A percentile compares a stretch with the other conserved stretches of the same genome.
Conservation (phyloP, 2,888 invertebrate species). For the Tetropium fuscum region DNA sequence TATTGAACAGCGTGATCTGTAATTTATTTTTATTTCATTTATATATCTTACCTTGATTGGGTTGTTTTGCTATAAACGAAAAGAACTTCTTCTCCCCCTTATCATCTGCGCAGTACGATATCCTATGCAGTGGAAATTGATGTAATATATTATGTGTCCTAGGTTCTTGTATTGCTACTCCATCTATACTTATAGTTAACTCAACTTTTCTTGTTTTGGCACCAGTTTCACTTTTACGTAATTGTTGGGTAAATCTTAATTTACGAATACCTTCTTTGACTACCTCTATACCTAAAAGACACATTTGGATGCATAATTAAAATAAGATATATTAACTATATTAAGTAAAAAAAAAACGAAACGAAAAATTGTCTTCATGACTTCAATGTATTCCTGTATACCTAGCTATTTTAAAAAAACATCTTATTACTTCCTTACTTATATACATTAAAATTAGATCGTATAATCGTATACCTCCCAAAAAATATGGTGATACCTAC, state of each 20-base stretch:
- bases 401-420: no score
- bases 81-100: constrained; percentile 98
- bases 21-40: no score
- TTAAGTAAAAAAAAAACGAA: no score
- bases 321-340: no score
- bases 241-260: constrained; percentile 92
- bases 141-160: constrained; percentile 85
- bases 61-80: constrained; percentile 91
- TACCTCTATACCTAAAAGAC: constrained; percentile 82
- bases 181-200: constrained; percentile 97
- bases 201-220: constrained; percentile 93
- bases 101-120: constrained; percentile 99
- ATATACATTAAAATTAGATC: no score
- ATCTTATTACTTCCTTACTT: no score
- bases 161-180: constrained; percentile 90
- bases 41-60: constrained; percentile 63
- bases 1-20: no score
- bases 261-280: constrained; percentile 98
- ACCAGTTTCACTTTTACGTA: constrained; percentile 91
- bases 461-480: no score
- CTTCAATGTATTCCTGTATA: no score
- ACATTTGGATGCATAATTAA: background rate
- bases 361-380: no score
- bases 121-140: constrained; percentile 96
- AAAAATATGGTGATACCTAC: no score